Evolutionary conservation across 2,797 vertebrate species (phyloP).

Genomic region (Avahi laniger): DNA sequence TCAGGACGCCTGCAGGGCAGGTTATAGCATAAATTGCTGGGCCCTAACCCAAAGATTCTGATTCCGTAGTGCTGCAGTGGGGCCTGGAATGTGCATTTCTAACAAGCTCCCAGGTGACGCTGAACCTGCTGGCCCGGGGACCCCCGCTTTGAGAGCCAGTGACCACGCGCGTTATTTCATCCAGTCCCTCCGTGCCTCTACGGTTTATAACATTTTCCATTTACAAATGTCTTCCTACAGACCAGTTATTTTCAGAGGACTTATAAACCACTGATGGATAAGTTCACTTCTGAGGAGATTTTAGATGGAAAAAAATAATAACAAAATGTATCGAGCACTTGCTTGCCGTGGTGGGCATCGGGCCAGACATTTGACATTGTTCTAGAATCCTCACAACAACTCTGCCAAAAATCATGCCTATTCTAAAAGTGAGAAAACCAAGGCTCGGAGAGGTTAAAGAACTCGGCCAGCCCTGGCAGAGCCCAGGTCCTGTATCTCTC

Average conservation of each 20-base stretch:
- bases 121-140: background rate
- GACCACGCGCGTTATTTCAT: background rate
- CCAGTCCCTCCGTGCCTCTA: accelerated
- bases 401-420: background rate
- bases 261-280: background rate
- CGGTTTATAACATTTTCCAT: background rate
- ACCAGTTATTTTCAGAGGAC: background rate
- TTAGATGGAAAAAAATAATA: background rate
- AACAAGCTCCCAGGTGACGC: background rate
- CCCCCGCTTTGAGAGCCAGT: background rate
- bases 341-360: background rate
- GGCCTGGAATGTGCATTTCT: background rate
- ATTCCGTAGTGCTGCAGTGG: background rate
- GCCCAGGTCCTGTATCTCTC: background rate
- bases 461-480: background rate
- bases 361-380: background rate
- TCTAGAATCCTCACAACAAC: background rate
- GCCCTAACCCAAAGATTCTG: background rate
- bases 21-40: background rate
- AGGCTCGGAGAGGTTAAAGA: background rate
- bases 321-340: background rate
- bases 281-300: background rate
- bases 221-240: background rate
- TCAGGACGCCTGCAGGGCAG: background rate
- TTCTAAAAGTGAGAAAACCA: background rate